phyloP scores from a whole-genome alignment of 2,888 invertebrate genomes.

The Argyresthia albistria region DNA sequence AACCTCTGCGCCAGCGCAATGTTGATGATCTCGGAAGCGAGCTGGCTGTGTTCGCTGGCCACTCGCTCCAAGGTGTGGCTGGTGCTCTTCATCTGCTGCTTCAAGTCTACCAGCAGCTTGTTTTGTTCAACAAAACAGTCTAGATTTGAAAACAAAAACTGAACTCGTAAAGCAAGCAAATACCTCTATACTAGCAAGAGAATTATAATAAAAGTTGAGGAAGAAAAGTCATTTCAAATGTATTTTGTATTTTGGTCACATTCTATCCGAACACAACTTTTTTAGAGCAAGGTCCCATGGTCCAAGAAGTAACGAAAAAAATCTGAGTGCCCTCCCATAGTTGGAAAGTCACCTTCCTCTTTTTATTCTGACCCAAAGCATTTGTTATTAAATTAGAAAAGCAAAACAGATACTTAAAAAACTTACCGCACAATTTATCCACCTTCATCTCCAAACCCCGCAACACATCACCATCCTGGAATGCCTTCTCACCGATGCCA shows the following conservation, averaged over 20 bases:
- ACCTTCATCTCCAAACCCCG: conserved; percentile 37
- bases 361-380: no score
- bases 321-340: no score
- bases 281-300: no score
- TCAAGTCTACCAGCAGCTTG: conserved; percentile 27
- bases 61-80: conserved; percentile 24
- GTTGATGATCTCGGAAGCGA: conserved; percentile 27
- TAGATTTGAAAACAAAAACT: conserved; percentile 9
- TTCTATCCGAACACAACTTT: no score
- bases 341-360: no score
- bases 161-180: neutral
- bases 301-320: no score
- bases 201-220: neutral
- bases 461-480: conserved; percentile 20
- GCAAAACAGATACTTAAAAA: neutral
- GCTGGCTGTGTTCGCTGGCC: conserved; percentile 20
- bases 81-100: conserved; percentile 32
- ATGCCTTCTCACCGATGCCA: conserved; percentile 19
- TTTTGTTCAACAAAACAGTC: conserved; percentile 44
- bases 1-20: conserved; percentile 23
- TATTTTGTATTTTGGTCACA: no score
- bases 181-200: neutral
- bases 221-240: neutral
- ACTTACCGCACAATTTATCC: conserved; percentile 37
- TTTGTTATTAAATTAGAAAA: no score